Percentiles rank a stretch among this genome's conserved stretches.
Evolutionary conservation across 2,888 invertebrate genomes (phyloP).

Genomic region (Emesis furor): DNA sequence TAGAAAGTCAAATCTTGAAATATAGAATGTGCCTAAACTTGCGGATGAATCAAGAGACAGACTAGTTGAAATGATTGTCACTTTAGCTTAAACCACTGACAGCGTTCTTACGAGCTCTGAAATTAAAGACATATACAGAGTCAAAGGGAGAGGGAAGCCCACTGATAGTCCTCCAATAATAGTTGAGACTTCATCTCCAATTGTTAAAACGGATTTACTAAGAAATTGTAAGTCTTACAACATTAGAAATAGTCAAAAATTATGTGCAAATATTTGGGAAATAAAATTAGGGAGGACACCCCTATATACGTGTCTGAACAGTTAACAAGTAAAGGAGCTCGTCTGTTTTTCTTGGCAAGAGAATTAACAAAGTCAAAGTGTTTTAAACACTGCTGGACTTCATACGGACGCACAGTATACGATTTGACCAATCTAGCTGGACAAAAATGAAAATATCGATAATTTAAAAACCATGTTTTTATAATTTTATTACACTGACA

Average conservation of each 20-base stretch:
- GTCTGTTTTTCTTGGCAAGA: constrained; percentile 46
- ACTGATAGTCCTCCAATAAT: constrained; percentile 34
- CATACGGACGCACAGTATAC: constrained; percentile 35
- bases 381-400: constrained; percentile 65
- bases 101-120: constrained; percentile 34
- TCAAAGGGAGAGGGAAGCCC: constrained; percentile 26
- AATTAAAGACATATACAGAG: constrained; percentile 62
- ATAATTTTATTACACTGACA: no score
- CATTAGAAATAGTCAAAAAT: constrained; percentile 36
- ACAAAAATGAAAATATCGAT: no score
- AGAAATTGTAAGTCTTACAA: constrained; percentile 43
- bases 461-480: no score
- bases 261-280: constrained; percentile 39
- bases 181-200: constrained; percentile 40
- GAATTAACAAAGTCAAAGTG: constrained; percentile 42
- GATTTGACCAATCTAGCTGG: no score
- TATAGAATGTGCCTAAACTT: constrained; percentile 61
- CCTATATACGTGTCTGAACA: constrained; percentile 33
- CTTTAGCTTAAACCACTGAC: constrained; percentile 33
- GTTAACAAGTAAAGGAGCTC: constrained; percentile 18
- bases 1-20: constrained; percentile 56
- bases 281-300: not conserved
- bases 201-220: constrained; percentile 40
- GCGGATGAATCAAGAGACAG: constrained; percentile 55
- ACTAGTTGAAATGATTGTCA: constrained; percentile 46